Percentiles rank a stretch among this genome's conserved stretches.
Conservation (phyloP, 2,888 invertebrate species). For the Platynereis dumerilii region DNA sequence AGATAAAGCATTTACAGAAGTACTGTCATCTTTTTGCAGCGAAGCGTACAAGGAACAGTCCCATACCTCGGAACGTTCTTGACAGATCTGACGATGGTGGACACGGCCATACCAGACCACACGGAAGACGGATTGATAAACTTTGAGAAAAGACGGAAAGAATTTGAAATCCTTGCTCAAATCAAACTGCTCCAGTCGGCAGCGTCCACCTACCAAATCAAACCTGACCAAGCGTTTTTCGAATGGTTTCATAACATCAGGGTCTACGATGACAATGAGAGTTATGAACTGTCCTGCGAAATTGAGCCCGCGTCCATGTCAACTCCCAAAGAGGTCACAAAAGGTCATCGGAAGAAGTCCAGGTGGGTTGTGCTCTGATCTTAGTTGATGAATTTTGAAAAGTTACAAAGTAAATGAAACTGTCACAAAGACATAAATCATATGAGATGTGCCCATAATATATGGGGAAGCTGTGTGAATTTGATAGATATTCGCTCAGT, state of each 20-base stretch:
- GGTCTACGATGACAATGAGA: constrained; percentile 87
- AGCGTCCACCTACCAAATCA: constrained; percentile 91
- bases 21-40: constrained; percentile 12
- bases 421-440: too few species aligned
- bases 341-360: constrained; percentile 37
- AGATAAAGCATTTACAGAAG: background rate
- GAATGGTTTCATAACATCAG: constrained; percentile 94
- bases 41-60: constrained; percentile 77
- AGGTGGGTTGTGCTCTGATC: too few species aligned
- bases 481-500: too few species aligned
- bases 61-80: constrained; percentile 97
- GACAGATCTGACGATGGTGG: constrained; percentile 91
- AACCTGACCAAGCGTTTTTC: constrained; percentile 86
- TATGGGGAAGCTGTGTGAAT: too few species aligned
- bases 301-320: constrained; percentile 34
- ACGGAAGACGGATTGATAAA: constrained; percentile 79
- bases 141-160: constrained; percentile 96
- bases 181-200: constrained; percentile 94
- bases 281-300: constrained; percentile 39
- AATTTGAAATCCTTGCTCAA: constrained; percentile 97
- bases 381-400: too few species aligned
- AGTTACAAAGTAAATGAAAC: too few species aligned
- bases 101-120: constrained; percentile 66
- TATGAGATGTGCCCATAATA: too few species aligned
- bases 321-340: constrained; percentile 30